phyloP scores from a whole-genome alignment of 2,888 invertebrate species.

The Molanna angustata region DNA sequence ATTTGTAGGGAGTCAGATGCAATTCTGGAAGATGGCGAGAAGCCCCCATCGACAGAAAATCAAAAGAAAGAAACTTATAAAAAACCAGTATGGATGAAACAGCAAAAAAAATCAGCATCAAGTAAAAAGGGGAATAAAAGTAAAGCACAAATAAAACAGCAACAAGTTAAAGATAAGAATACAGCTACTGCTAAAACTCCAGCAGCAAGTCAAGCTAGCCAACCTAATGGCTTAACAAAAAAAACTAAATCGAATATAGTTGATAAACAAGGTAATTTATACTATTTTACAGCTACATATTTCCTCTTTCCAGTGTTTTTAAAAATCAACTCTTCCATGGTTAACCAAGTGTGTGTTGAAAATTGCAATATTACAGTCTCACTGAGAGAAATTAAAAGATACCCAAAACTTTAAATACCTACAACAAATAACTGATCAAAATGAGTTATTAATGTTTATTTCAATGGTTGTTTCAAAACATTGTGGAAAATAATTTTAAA shows the following conservation, averaged over 20 bases:
- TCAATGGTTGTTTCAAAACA: too few species aligned
- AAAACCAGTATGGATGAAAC: constrained; percentile 80
- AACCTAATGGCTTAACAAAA: constrained; percentile 31
- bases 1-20: constrained; percentile 43
- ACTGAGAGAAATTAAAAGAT: too few species aligned
- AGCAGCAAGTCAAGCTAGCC: constrained; percentile 22
- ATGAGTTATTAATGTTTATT: too few species aligned
- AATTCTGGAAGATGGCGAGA: constrained; percentile 42
- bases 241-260: constrained; percentile 11
- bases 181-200: constrained; percentile 30
- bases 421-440: too few species aligned
- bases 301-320: too few species aligned
- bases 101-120: constrained; percentile 53
- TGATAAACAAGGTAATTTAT: too few species aligned
- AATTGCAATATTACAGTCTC: too few species aligned
- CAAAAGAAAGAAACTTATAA: constrained; percentile 57
- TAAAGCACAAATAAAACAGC: constrained; percentile 36
- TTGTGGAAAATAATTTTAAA: too few species aligned
- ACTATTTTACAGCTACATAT: too few species aligned
- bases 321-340: too few species aligned
- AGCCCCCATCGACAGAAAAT: constrained; percentile 38
- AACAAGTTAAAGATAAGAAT: constrained; percentile 35
- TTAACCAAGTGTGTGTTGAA: too few species aligned
- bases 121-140: constrained; percentile 63
- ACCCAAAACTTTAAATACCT: too few species aligned